Evolutionary conservation across 2,797 vertebrate species (phyloP), one percentile per base, ranked within the genome.

Genomic region (Trachurus trachurus): DNA sequence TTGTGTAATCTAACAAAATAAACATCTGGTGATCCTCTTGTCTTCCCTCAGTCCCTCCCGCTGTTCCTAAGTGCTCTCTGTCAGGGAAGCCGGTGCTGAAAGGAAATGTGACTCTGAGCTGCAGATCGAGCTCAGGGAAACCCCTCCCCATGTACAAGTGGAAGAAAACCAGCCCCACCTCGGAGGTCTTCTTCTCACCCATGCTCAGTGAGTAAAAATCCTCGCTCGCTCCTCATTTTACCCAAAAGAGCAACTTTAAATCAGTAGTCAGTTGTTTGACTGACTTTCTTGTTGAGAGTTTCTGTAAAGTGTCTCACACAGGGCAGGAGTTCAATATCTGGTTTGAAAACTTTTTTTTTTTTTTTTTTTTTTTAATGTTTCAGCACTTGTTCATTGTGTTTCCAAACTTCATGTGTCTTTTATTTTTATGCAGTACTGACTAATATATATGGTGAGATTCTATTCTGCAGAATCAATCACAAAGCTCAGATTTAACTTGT

Each of bases 71-170:
- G 70, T 98, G 97, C 78, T 87, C 70, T 11, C 31, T 96, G 11
- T 84, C 83, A 0, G 96, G 95, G 45, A 93, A 89, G 57, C 92
- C 96, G 0, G 91, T 89, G 26, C 71, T 94, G 58, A 96, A 96
- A 65, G 92, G 91, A 39, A 97, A 97, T 0, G 89, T 97, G 84
- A 97, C 96, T 26, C 88, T 97, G 86, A 95, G 47, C 81, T 97
- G 97, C 83, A 78, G 17, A 22, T 97, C 96, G 34, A 86, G 84
- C 10, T 81, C 89, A 49, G 97, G 97, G 50, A 97, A 96, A 49
- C 97, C 97, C 0, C 1, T 67, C 2, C 96, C 96, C 0, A 3
- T 76, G 12, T 98, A 97, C 83, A 94, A 73, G 76, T 98, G 97
- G 97, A 92, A 52, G 71, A 95, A 91, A 71, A 94, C 84, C 62